These are phyloP conservation scores for Oegoconia quadripuncta DNA, from an alignment of 2,888 invertebrate species.

Conservation along the genomic window DNA sequence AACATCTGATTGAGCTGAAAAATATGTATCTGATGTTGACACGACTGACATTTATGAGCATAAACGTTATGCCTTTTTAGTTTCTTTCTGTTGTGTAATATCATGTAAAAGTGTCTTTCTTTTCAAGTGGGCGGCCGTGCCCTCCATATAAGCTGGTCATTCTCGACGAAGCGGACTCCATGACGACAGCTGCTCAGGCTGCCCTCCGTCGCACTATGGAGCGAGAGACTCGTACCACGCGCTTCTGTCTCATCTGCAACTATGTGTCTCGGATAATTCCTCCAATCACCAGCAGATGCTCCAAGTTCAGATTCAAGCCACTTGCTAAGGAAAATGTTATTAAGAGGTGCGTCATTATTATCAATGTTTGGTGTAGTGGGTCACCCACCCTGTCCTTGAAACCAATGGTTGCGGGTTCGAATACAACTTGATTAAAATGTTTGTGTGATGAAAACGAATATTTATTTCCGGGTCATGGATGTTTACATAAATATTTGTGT, in stretches of 20 bases:
- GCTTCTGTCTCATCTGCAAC: slow-evolving; percentile 99
- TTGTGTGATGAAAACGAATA: no score
- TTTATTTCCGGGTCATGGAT: no score
- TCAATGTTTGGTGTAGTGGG: no score
- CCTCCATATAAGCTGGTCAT: slow-evolving; percentile 98
- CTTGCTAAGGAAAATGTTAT: slow-evolving; percentile 85
- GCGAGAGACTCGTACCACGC: slow-evolving; percentile 93
- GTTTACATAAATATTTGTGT: no score
- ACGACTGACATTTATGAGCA: no score
- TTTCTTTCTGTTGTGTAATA: no score
- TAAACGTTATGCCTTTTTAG: no score
- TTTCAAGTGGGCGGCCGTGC: slow-evolving; percentile 92
- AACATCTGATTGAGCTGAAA: no score
- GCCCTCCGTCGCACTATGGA: slow-evolving; percentile 99
- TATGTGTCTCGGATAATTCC: slow-evolving; percentile 99
- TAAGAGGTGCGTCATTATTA: slow-evolving; percentile 76
- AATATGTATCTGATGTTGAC: no score
- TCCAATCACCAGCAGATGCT: slow-evolving; percentile 97
- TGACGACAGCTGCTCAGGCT: slow-evolving; percentile 98
- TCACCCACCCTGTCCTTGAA: slow-evolving; percentile 1
- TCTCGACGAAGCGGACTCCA: slow-evolving; percentile 99
- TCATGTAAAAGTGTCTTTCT: no score
- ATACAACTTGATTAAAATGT: no score
- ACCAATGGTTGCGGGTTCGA: no score
- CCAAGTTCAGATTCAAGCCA: slow-evolving; percentile 98